Evolutionary conservation across 2,888 invertebrate species (phyloP), one percentile per base, ranked within the genome.

Genomic region (Atethmia centrago): DNA sequence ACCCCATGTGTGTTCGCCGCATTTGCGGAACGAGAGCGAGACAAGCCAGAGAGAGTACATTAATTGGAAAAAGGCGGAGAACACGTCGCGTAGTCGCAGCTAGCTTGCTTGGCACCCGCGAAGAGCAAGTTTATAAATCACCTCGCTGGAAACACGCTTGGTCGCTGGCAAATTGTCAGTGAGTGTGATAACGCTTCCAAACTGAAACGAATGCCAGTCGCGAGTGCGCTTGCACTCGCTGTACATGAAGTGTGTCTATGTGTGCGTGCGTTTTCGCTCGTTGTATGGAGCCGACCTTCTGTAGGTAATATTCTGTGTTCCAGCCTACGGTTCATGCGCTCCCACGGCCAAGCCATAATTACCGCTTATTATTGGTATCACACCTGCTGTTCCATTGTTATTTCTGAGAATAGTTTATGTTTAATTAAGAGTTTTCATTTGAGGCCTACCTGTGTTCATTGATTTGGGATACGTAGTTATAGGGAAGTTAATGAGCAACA

Each of bases 301-400:
- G 75, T 31, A 21, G 0, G 19, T 12, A 36, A 3, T 31, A 31
- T 67, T 65, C 21, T 59, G 36, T 71, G 45, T 25, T 21, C 10
- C 25, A 31, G 40, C 5, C n/a, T 16, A 51, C 21, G 3, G 42
- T 62, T 42, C 10, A 42, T 49, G 42, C 72, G 73, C 68, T 87
- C 88, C 75, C 88, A 87, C 85, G 80, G 75, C 66, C 62, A 64
- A 61, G 61, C n/a, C 53, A 76, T 72, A 71, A 61, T 76, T 80
- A 79, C 75, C 79, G 74, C 78, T 84, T 85, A 81, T 81, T 85
- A 84, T 85, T 80, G 40, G 75, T 79, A 81, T 85, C 71, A 80
- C 79, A 82, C 78, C 74, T 77, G 80, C 59, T 77, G 74, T 40
- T 42, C 53, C 64, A 81, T 74, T 76, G 78, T 77, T 77, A 82